A percentile compares a stretch with the other conserved stretches of the same genome.
These are phyloP conservation scores for Pogonocherus hispidulus DNA, from an alignment of 2,888 invertebrate genomes.

Conservation along the genomic window DNA sequence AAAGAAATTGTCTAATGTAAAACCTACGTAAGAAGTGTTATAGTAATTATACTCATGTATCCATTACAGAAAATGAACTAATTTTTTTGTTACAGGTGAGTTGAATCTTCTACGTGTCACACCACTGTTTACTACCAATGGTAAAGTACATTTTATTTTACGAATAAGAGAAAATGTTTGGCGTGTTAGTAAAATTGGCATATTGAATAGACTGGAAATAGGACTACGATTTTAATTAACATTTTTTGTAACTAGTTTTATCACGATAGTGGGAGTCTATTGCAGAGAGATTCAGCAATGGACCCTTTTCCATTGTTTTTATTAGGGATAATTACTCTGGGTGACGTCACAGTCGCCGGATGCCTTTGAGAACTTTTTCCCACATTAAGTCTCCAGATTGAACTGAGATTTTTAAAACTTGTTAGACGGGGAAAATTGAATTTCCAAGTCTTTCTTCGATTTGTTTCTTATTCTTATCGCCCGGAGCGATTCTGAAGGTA, in stretches of 20 bases:
- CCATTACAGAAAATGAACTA: too few species aligned
- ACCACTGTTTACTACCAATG: not conserved
- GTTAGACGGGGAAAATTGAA: constrained; percentile 24
- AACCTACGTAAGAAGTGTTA: too few species aligned
- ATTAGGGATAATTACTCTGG: not conserved
- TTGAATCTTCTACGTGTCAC: not conserved
- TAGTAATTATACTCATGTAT: too few species aligned
- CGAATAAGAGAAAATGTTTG: too few species aligned
- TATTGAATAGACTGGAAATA: too few species aligned
- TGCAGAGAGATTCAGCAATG: too few species aligned
- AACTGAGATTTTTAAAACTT: constrained; percentile 16
- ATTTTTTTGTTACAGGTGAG: constrained; percentile 4
- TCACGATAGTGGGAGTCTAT: too few species aligned
- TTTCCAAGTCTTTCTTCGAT: constrained; percentile 25
- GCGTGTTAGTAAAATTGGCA: too few species aligned
- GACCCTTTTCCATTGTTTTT: too few species aligned
- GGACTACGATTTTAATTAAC: too few species aligned
- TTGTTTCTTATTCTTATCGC: constrained; percentile 19
- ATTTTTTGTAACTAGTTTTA: too few species aligned
- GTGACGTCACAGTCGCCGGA: not conserved
- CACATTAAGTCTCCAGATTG: constrained; percentile 3
- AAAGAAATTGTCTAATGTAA: too few species aligned
- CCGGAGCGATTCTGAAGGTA: constrained; percentile 24
- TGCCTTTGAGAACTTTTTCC: not conserved
- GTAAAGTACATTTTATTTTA: not conserved